phyloP scores from a whole-genome alignment of 2,888 invertebrate genomes.

The Mesorhabditis belari region DNA sequence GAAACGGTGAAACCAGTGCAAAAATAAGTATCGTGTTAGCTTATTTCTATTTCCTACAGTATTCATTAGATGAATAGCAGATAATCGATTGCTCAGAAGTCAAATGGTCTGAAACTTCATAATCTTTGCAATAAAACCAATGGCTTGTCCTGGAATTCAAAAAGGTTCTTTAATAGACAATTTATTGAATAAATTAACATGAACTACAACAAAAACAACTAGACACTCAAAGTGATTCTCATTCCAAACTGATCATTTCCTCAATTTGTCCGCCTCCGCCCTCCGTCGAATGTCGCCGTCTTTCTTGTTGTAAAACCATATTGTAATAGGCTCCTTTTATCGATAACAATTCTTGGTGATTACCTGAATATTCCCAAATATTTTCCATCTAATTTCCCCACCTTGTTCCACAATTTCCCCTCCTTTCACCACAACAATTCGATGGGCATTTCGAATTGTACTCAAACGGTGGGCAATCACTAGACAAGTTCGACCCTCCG shows the following conservation, averaged over 20 bases:
- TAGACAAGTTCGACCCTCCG: conserved; percentile 55
- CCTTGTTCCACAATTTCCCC: conserved; percentile 62
- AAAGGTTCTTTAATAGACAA: no score
- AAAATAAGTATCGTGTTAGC: no score
- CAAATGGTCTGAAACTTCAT: no score
- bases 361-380: not conserved
- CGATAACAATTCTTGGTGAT: not conserved
- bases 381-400: conserved; percentile 3
- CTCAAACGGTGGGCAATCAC: conserved; percentile 57
- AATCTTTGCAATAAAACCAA: no score
- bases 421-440: conserved; percentile 33
- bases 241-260: not conserved
- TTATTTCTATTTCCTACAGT: no score
- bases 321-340: not conserved
- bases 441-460: conserved; percentile 55
- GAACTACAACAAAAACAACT: no score
- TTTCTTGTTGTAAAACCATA: not conserved
- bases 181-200: no score
- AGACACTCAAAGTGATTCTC: no score
- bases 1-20: no score
- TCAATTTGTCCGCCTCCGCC: not conserved
- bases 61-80: no score
- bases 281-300: not conserved
- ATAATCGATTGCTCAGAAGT: no score
- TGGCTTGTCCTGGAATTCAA: no score